A percentile compares a stretch with the other conserved stretches of the same genome.
Evolutionary conservation across 1,140 invertebrate species (phyloP).

Genomic region (Heliconius melpomene): DNA sequence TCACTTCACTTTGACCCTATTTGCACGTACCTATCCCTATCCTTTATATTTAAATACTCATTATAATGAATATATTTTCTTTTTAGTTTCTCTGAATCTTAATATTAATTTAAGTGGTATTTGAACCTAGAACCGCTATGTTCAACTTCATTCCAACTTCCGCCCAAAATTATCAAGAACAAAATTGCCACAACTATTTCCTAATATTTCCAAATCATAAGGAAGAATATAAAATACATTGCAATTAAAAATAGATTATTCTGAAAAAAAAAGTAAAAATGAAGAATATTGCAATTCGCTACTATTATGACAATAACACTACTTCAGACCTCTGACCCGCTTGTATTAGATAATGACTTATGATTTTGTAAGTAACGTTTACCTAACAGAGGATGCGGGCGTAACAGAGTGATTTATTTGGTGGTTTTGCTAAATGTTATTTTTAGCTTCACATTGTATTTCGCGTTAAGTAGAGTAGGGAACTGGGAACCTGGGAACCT

Average conservation of each 20-base stretch:
- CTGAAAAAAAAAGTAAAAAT: neutral
- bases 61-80: neutral
- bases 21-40: neutral
- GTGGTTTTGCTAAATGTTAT: neutral
- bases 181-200: neutral
- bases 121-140: too few species aligned
- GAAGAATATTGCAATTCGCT: neutral
- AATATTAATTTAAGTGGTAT: too few species aligned
- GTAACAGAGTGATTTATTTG: neutral
- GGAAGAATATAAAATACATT: neutral
- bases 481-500: neutral
- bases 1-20: neutral
- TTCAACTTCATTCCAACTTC: too few species aligned
- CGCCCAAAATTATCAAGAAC: too few species aligned
- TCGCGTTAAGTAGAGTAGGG: neutral
- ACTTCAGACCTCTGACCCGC: neutral
- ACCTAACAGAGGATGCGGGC: neutral
- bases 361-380: slow-evolving; percentile 5
- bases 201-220: neutral
- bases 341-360: slow-evolving; percentile 8
- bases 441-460: neutral
- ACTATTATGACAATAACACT: neutral
- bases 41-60: neutral
- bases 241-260: neutral
- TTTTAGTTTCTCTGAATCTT: neutral